Evolutionary conservation across 2,888 invertebrate genomes (phyloP).

Genomic region (Perdita meconis): DNA sequence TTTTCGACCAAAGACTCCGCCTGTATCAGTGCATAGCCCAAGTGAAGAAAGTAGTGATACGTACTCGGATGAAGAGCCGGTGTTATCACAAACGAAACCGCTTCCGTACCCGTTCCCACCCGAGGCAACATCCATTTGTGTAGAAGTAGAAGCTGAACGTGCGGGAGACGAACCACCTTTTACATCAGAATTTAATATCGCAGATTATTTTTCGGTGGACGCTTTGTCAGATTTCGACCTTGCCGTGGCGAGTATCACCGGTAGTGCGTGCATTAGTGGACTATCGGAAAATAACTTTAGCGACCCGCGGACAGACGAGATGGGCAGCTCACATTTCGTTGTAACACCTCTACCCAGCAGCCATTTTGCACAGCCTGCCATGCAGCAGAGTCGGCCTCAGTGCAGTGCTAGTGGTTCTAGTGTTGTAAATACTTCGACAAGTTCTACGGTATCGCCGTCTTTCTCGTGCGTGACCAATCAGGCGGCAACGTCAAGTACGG

Average conservation of each 20-base stretch:
- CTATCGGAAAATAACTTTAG: constrained; percentile 69
- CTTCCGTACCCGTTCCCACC: constrained; percentile 81
- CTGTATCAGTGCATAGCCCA: constrained; percentile 80
- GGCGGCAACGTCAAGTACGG: constrained; percentile 66
- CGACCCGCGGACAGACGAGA: constrained; percentile 77
- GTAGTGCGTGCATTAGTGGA: constrained; percentile 64
- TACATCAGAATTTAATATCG: constrained; percentile 82
- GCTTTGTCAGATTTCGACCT: constrained; percentile 75
- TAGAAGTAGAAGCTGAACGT: constrained; percentile 81
- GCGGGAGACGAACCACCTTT: constrained; percentile 80
- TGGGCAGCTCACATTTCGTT: constrained; percentile 81
- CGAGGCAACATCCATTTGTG: constrained; percentile 82
- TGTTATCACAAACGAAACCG: constrained; percentile 66
- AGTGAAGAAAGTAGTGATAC: constrained; percentile 79
- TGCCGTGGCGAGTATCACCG: constrained; percentile 59
- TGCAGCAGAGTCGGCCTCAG: constrained; percentile 74
- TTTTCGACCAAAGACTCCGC: constrained; percentile 92
- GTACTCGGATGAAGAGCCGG: constrained; percentile 76
- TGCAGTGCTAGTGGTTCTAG: constrained; percentile 77
- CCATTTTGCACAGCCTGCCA: constrained; percentile 72
- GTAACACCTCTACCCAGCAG: constrained; percentile 75
- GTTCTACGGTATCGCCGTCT: constrained; percentile 62
- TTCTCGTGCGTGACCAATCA: constrained; percentile 70
- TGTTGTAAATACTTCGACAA: constrained; percentile 75
- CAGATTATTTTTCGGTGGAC: constrained; percentile 81